Percentiles rank a stretch among this genome's conserved stretches.
These are phyloP conservation scores for Leptinotarsa undecemlineata DNA, from an alignment of 1,140 invertebrate species.

Conservation along the genomic window DNA sequence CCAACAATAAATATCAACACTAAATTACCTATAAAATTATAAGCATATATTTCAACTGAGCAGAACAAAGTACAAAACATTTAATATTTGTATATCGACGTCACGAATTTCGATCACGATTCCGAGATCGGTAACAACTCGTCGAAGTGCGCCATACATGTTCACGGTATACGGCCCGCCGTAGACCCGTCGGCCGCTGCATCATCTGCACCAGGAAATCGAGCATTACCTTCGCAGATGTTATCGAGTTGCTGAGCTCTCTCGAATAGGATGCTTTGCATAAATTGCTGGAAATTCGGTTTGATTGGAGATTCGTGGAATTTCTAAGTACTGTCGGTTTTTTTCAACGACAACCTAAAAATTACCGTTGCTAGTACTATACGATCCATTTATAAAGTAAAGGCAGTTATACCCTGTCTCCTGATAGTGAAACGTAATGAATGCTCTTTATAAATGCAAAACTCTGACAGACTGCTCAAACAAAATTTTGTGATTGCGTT, in stretches of 20 bases:
- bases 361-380: no score
- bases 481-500: no score
- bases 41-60: constrained; percentile 51
- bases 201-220: constrained; percentile 19
- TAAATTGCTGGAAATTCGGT: constrained; percentile 5
- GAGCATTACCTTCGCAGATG: constrained; percentile 13
- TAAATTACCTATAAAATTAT: constrained; percentile 55
- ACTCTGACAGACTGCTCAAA: no score
- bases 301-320: not conserved
- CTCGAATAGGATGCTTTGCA: constrained; percentile 7
- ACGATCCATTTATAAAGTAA: no score
- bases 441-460: no score
- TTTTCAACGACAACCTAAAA: no score
- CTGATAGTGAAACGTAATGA: no score
- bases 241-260: not conserved
- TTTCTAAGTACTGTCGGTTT: not conserved
- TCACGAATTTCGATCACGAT: constrained; percentile 52
- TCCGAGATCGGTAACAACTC: constrained; percentile 32
- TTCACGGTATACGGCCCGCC: not conserved
- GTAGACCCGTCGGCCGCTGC: not conserved
- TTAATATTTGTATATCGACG: constrained; percentile 54
- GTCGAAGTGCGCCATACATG: constrained; percentile 18
- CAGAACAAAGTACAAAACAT: constrained; percentile 51
- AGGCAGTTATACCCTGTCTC: no score
- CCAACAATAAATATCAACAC: constrained; percentile 52